Conservation (phyloP, 1,140 invertebrate genomes). For the Ostrea edulis region DNA sequence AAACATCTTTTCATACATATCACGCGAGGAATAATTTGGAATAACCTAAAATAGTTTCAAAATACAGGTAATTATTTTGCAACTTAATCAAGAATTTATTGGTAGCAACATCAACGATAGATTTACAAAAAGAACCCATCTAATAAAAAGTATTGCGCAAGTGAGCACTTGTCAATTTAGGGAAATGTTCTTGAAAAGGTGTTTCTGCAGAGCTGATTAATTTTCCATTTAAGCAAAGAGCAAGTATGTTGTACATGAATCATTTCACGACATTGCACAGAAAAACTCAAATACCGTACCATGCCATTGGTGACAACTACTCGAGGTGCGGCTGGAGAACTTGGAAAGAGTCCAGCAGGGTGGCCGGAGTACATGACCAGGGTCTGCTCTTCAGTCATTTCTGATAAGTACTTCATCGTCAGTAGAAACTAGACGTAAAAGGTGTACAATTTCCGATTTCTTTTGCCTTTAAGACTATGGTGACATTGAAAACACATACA, state of each 20-base stretch:
- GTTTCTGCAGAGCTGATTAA: too few relatives aligned
- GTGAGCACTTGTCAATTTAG: not conserved
- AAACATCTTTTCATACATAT: conserved; percentile 83
- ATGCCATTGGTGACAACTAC: conserved; percentile 87
- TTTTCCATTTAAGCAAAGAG: too few relatives aligned
- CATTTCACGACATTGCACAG: too few relatives aligned
- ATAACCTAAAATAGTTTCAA: conserved; percentile 80
- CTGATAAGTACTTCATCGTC: conserved; percentile 83
- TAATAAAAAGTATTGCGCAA: not conserved
- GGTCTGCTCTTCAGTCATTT: conserved; percentile 84
- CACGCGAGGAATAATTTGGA: conserved; percentile 84
- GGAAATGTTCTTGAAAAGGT: not conserved
- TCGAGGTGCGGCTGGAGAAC: conserved; percentile 80
- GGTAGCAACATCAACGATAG: not conserved
- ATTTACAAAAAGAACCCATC: not conserved
- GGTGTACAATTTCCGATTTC: not conserved
- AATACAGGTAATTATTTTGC: not conserved
- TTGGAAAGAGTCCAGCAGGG: conserved; percentile 85
- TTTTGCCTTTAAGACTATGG: too few relatives aligned
- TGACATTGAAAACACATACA: not conserved
- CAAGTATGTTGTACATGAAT: too few relatives aligned
- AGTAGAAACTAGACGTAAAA: conserved; percentile 83
- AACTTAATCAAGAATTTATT: not conserved
- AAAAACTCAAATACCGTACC: conserved; percentile 73
- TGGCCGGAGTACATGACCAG: conserved; percentile 86